Evolutionary conservation across 2,797 vertebrate genomes (phyloP), one percentile per base, ranked within the genome.

Genomic region (Diplodus puntazzo): DNA sequence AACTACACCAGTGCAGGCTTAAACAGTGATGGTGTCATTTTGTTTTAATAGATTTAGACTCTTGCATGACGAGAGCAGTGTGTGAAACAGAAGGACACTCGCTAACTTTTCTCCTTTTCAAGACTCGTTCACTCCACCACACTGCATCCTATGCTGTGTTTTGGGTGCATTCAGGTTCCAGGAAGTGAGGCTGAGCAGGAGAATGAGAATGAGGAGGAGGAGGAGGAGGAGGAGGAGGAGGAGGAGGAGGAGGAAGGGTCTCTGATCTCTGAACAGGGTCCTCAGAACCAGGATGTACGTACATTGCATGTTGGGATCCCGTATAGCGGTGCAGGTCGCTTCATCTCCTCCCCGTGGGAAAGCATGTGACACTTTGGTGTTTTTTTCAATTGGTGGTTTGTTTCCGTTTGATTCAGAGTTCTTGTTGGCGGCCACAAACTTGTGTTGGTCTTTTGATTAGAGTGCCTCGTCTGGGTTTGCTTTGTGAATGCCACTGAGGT

Each of bases 211-310:
- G 88, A 81, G 72, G 77, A 81, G 49, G 81, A 74, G 68, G 83
- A 82, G 52, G 87, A 82, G 52, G 87, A 79, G 73, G 80, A 90
- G 64, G 87, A 90, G 81, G 85, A 90, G 69, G 87, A 90, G 81
- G 85, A 89, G 69, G 89, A 93, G 82, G 92, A 93, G 90, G 92
- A 94, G 86, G 93, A 92, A 92, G 91, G 93, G 87, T 92, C 91
- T 93, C 90, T 94, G 92, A 92, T 92, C 69, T 92, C 93, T 93
- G 94, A 94, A 85, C 94, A 93, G 89, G 91, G 91, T 90, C 89
- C 88, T 91, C 92, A 91, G 89, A 84, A 89, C 84, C 93, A 95
- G 93, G 94, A 96, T 95, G 95, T 96, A 96, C 90, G 95, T 96
- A 95, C 92, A 81, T 87, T 94, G 94, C 94, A 95, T 95, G 94